Conservation (phyloP, 2,797 vertebrate species). For the Clamator glandarius region DNA sequence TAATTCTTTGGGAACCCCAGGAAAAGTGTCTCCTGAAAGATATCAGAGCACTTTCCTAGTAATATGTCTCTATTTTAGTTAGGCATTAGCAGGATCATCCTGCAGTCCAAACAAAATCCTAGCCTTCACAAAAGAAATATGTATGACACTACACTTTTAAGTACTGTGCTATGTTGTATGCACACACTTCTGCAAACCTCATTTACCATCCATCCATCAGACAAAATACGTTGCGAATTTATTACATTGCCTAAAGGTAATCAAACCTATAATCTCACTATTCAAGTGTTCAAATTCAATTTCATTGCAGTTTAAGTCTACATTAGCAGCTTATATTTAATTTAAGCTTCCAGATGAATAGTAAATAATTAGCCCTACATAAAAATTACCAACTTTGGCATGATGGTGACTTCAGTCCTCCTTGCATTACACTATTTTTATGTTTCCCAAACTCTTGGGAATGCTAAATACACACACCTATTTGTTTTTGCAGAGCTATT, state of each 20-base stretch:
- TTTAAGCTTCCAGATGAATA: constrained; percentile 35
- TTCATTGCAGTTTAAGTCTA: constrained; percentile 19
- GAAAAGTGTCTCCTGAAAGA: neutral
- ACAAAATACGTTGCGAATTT: neutral
- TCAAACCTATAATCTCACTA: neutral
- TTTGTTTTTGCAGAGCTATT: neutral
- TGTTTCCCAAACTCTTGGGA: neutral
- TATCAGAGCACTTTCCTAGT: neutral
- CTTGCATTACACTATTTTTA: neutral
- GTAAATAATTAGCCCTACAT: constrained; percentile 49
- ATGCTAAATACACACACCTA: constrained; percentile 13
- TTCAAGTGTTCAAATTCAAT: constrained; percentile 15
- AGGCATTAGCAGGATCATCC: neutral
- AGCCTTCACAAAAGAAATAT: neutral
- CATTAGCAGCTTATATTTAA: constrained; percentile 42
- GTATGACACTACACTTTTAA: neutral
- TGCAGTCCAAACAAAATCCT: neutral
- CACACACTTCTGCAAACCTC: neutral
- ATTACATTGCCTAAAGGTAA: neutral
- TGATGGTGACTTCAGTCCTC: constrained; percentile 22
- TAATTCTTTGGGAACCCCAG: neutral
- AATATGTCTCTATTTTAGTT: neutral
- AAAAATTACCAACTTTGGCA: constrained; percentile 26
- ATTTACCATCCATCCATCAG: neutral
- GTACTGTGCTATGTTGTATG: neutral